phyloP scores from a whole-genome alignment of 2,888 invertebrate genomes.

The Pammene fasciana region DNA sequence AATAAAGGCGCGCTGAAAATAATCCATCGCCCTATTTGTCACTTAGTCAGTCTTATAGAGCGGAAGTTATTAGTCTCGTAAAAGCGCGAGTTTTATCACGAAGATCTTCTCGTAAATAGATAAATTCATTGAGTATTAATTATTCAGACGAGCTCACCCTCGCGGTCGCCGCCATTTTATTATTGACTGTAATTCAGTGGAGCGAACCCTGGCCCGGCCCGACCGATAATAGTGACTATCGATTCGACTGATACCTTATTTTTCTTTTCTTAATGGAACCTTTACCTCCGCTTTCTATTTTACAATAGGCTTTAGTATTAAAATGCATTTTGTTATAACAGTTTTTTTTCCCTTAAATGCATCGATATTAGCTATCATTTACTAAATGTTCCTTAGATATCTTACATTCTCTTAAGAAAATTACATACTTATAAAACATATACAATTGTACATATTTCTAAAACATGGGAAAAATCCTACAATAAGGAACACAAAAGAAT shows the following conservation, averaged over 20 bases:
- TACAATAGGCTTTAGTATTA: not conserved
- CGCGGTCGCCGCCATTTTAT: conserved; percentile 55
- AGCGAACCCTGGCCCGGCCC: conserved; percentile 57
- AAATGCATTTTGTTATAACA: too few species aligned
- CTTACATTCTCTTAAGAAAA: too few species aligned
- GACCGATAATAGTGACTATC: conserved; percentile 69
- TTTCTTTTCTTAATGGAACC: conserved; percentile 53
- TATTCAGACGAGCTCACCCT: conserved; percentile 45
- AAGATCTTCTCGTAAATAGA: conserved; percentile 45
- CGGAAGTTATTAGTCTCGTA: conserved; percentile 41
- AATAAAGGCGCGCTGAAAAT: conserved; percentile 28
- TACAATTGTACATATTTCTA: too few species aligned
- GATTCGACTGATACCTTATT: conserved; percentile 54
- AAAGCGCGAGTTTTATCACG: conserved; percentile 40
- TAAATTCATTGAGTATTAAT: conserved; percentile 48
- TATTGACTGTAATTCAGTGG: conserved; percentile 61
- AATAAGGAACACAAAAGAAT: not conserved
- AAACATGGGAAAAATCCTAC: not conserved
- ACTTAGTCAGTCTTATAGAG: conserved; percentile 32
- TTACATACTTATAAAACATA: too few species aligned
- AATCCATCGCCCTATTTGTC: conserved; percentile 35
- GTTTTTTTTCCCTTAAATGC: too few species aligned
- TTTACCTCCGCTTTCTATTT: not conserved
- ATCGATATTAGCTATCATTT: too few species aligned
- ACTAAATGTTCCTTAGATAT: too few species aligned